A percentile compares a stretch with the other conserved stretches of the same genome.
Conservation (phyloP, 2,888 invertebrate species). For the Temnothorax rugatulus region DNA sequence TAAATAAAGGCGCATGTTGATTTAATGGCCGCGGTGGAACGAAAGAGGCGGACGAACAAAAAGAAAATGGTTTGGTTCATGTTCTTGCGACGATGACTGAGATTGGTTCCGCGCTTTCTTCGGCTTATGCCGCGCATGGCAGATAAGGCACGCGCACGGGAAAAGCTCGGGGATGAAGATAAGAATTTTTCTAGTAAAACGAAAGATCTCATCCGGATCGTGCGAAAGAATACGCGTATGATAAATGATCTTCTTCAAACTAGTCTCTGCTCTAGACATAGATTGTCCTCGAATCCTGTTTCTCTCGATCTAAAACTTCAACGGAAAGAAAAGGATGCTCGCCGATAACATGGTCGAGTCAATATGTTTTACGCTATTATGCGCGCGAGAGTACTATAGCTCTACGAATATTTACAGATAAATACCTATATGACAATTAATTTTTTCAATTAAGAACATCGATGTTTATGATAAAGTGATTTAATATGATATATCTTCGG, state of each 20-base stretch:
- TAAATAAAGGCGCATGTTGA: constrained; percentile 44
- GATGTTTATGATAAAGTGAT: background rate
- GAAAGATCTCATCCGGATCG: constrained; percentile 54
- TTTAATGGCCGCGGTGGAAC: constrained; percentile 48
- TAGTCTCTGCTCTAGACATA: constrained; percentile 34
- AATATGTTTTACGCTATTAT: background rate
- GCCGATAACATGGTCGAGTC: constrained; percentile 14
- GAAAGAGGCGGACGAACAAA: constrained; percentile 41
- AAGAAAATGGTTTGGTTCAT: constrained; percentile 51
- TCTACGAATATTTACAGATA: background rate
- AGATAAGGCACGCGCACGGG: constrained; percentile 75
- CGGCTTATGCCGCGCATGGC: constrained; percentile 56
- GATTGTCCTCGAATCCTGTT: constrained; percentile 54
- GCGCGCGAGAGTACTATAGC: background rate
- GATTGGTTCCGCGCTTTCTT: constrained; percentile 56
- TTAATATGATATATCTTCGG: background rate
- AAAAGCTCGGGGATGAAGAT: constrained; percentile 69
- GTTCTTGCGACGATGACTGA: constrained; percentile 55
- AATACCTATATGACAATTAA: background rate
- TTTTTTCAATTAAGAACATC: background rate
- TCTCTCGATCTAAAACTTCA: constrained; percentile 21
- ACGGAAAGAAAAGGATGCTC: background rate
- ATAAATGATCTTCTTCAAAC: constrained; percentile 74
- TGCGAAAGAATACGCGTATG: constrained; percentile 72
- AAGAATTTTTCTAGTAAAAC: constrained; percentile 65